phyloP scores from a whole-genome alignment of 2,113 vertebrate genomes.

The Gnathonemus echidnorhynchus region DNA sequence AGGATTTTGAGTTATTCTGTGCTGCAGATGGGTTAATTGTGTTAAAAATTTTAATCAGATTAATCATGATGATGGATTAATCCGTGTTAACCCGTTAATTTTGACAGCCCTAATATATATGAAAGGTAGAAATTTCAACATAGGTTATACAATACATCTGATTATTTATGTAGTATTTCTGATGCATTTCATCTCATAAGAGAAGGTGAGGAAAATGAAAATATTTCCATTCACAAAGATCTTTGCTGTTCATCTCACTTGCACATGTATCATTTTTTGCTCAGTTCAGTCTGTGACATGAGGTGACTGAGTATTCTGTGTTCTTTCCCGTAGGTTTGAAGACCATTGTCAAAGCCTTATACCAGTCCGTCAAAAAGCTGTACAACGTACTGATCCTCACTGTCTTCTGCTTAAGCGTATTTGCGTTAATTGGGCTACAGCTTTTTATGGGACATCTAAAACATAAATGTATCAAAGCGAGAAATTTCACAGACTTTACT shows the following conservation, averaged over 20 bases:
- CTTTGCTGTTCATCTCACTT: background rate
- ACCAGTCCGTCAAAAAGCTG: slow-evolving; percentile 96
- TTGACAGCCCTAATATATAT: background rate
- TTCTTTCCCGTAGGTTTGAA: slow-evolving; percentile 72
- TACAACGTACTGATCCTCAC: slow-evolving; percentile 98
- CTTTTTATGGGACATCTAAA: slow-evolving; percentile 93
- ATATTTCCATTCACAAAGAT: background rate
- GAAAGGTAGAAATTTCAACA: slow-evolving; percentile 12
- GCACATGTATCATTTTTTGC: background rate
- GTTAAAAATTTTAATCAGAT: no score
- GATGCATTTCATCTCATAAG: slow-evolving; percentile 1
- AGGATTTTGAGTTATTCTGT: no score
- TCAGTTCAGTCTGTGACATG: background rate
- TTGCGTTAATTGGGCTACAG: slow-evolving; percentile 90
- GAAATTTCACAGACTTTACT: slow-evolving; percentile 7
- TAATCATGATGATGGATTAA: no score
- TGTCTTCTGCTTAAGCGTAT: slow-evolving; percentile 94
- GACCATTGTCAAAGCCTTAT: slow-evolving; percentile 92
- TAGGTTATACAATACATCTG: background rate
- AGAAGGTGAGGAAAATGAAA: background rate
- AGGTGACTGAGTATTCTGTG: background rate
- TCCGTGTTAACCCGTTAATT: no score
- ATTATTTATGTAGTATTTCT: background rate
- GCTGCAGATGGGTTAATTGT: no score
- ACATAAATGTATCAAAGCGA: slow-evolving; percentile 75